Conservation (phyloP, 2,888 invertebrate species). For the Syrphus vitripennis region DNA sequence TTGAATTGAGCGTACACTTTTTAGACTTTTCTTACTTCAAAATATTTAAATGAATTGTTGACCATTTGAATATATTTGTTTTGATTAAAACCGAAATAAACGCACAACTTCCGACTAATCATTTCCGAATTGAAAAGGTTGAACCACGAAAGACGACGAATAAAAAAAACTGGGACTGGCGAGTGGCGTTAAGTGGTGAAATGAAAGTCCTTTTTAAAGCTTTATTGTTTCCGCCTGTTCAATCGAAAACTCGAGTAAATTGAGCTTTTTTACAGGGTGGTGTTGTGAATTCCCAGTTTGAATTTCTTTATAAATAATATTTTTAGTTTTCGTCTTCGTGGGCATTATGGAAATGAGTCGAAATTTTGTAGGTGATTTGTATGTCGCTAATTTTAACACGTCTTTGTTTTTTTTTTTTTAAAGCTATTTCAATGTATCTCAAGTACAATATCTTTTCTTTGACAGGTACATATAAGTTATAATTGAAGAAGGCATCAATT, state of each 20-base stretch:
- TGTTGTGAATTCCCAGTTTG: not conserved
- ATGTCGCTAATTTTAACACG: too few relatives aligned
- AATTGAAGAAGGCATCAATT: too few relatives aligned
- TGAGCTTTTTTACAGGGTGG: not conserved
- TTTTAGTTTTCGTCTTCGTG: too few relatives aligned
- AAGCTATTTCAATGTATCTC: too few relatives aligned
- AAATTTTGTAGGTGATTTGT: too few relatives aligned
- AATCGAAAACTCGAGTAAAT: not conserved
- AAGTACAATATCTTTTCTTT: too few relatives aligned
- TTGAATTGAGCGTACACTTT: slow-evolving; percentile 20
- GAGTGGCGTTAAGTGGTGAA: not conserved
- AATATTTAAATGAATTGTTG: not conserved
- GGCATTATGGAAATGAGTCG: too few relatives aligned
- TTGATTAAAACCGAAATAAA: not conserved
- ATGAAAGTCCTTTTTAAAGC: not conserved
- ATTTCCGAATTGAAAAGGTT: slow-evolving; percentile 10
- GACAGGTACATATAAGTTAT: too few relatives aligned
- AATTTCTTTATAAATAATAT: not conserved
- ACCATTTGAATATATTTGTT: not conserved
- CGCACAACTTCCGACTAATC: not conserved
- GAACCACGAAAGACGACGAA: not conserved
- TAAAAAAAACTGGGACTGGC: slow-evolving; percentile 1
- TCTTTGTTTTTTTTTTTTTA: too few relatives aligned
- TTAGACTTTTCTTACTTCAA: not conserved
- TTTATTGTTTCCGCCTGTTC: not conserved